phyloP scores from a whole-genome alignment of 2,797 vertebrate genomes.

The Cirrhinus mrigala region DNA sequence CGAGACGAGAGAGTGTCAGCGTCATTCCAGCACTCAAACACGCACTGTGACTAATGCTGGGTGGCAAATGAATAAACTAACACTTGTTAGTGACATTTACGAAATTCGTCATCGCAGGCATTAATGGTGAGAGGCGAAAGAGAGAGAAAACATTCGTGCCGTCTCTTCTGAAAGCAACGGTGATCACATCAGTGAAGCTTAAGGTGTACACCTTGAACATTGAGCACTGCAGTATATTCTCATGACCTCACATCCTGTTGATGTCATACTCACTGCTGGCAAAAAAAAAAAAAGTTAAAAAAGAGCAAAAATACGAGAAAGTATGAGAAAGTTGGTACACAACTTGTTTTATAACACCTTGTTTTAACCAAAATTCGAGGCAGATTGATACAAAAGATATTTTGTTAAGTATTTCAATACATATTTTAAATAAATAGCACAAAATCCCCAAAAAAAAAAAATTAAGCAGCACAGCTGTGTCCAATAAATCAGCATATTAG shows the following conservation, averaged over 20 bases:
- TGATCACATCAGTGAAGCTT: constrained; percentile 40
- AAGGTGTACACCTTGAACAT: constrained; percentile 38
- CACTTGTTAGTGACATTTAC: constrained; percentile 59
- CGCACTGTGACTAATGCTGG: constrained; percentile 58
- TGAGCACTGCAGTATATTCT: not conserved
- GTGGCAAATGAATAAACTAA: constrained; percentile 57
- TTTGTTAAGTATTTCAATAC: too few species aligned
- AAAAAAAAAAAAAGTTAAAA: not conserved
- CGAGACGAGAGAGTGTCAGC: constrained; percentile 15
- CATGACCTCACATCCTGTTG: constrained; percentile 30
- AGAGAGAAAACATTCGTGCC: not conserved
- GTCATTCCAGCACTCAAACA: constrained; percentile 52
- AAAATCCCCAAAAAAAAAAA: too few species aligned
- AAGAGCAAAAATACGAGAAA: not conserved
- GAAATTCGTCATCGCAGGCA: constrained; percentile 54
- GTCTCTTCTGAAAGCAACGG: constrained; percentile 16
- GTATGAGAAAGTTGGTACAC: not conserved
- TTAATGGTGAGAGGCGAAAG: constrained; percentile 66
- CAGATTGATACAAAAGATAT: too few species aligned
- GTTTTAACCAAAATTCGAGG: not conserved
- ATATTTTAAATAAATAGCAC: too few species aligned
- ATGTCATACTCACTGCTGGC: constrained; percentile 37
- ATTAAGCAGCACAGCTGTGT: too few species aligned
- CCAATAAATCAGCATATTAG: too few species aligned
- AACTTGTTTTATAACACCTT: too few species aligned